Percentiles rank a stretch among this genome's conserved stretches.
Evolutionary conservation across 1,140 invertebrate genomes (phyloP).

Genomic region (Lordiphosa mommai): DNA sequence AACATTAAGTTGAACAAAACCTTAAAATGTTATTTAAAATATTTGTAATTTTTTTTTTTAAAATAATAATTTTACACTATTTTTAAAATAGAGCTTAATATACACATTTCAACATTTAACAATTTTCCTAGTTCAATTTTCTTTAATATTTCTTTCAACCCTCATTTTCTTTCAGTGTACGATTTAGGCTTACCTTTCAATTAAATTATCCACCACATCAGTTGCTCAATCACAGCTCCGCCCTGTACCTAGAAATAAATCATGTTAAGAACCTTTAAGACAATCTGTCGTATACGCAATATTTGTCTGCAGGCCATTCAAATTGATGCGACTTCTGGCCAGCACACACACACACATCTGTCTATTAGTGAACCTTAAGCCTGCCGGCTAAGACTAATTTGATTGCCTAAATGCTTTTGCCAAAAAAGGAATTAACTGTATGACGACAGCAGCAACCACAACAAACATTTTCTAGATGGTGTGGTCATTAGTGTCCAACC

Average conservation of each 20-base stretch:
- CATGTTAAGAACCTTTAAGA: constrained; percentile 3
- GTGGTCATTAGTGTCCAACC: constrained; percentile 23
- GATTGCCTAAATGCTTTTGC: constrained; percentile 31
- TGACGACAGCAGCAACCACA: constrained; percentile 11
- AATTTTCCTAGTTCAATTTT: too few species aligned
- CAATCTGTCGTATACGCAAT: constrained; percentile 24
- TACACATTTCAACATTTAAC: too few species aligned
- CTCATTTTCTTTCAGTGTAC: too few species aligned
- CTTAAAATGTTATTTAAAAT: too few species aligned
- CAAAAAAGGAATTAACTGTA: constrained; percentile 24
- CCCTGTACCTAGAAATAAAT: constrained; percentile 18
- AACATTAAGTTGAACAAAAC: too few species aligned
- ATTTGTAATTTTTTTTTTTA: too few species aligned
- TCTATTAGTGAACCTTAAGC: constrained; percentile 40
- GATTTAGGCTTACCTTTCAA: too few species aligned
- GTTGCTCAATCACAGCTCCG: background rate
- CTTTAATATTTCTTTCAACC: too few species aligned
- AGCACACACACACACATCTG: too few species aligned
- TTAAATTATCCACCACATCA: too few species aligned
- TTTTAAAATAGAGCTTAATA: too few species aligned
- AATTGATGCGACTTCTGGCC: constrained; percentile 13
- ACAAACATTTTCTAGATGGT: constrained; percentile 16
- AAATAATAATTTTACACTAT: too few species aligned
- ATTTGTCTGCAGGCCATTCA: background rate
- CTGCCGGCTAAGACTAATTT: constrained; percentile 36